phyloP scores from a whole-genome alignment of 2,797 vertebrate species.

The Poecilia wingei region DNA sequence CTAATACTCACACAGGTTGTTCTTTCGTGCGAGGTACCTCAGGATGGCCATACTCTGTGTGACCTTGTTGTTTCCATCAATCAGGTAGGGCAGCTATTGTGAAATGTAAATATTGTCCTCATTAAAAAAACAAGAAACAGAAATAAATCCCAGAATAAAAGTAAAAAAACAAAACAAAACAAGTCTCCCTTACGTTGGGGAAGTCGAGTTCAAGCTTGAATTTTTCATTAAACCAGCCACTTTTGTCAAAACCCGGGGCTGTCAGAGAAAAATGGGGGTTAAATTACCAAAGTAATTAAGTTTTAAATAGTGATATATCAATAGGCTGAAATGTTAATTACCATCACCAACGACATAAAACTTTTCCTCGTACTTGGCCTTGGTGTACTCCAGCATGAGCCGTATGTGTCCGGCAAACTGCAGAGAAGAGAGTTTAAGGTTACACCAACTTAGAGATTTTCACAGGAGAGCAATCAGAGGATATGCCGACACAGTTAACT shows the following conservation, averaged over 20 bases:
- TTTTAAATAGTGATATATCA: not conserved
- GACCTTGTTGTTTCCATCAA: conserved; percentile 84
- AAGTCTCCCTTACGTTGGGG: conserved; percentile 80
- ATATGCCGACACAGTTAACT: not conserved
- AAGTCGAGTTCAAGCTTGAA: conserved; percentile 86
- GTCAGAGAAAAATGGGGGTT: conserved; percentile 19
- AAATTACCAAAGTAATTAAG: not conserved
- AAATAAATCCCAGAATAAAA: not conserved
- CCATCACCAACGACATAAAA: conserved; percentile 86
- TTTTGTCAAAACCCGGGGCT: conserved; percentile 86
- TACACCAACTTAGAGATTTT: not conserved
- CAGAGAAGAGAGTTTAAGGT: not conserved
- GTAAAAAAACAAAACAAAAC: not conserved
- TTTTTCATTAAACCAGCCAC: conserved; percentile 87
- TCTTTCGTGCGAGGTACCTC: conserved; percentile 89
- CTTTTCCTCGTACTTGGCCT: conserved; percentile 84
- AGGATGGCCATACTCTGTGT: conserved; percentile 92
- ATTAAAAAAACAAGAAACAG: not conserved
- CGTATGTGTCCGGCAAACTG: conserved; percentile 67
- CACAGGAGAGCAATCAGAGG: not conserved
- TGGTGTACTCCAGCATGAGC: conserved; percentile 88
- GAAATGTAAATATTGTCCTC: conserved; percentile 10
- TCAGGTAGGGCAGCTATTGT: conserved; percentile 85
- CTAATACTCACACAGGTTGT: conserved; percentile 84
- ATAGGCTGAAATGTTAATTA: conserved; percentile 28